Conservation (phyloP, 1,140 invertebrate species). For the Lerema accius region DNA sequence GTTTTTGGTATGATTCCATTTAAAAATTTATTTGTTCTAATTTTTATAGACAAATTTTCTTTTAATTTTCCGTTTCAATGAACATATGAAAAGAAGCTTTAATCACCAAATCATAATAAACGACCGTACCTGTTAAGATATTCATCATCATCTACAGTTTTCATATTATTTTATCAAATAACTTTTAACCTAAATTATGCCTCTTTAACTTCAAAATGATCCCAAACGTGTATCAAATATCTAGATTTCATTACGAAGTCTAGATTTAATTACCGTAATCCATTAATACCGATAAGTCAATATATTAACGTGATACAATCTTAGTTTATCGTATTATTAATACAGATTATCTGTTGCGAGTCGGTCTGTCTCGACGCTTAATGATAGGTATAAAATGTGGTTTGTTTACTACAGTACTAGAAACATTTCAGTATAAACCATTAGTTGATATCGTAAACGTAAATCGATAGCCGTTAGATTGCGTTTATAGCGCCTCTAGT, state of each 20-base stretch:
- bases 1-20: too few relatives aligned
- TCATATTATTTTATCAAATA: too few relatives aligned
- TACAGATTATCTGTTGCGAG: neutral
- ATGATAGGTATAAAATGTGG: constrained; percentile 10
- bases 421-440: neutral
- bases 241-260: neutral
- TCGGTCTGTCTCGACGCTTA: constrained; percentile 6
- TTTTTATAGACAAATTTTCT: too few relatives aligned
- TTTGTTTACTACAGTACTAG: neutral
- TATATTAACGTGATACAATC: constrained; percentile 18
- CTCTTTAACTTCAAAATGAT: neutral
- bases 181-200: too few relatives aligned
- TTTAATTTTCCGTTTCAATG: too few relatives aligned
- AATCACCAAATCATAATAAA: too few relatives aligned
- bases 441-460: neutral
- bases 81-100: too few relatives aligned
- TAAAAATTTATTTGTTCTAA: too few relatives aligned
- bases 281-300: constrained; percentile 13
- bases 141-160: too few relatives aligned
- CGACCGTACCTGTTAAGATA: too few relatives aligned
- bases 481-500: neutral
- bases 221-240: too few relatives aligned
- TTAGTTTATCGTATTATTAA: constrained; percentile 19
- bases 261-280: constrained; percentile 15
- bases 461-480: neutral